Conservation (phyloP, 2,113 vertebrate genomes). For the Ptychochromis oligacanthus region DNA sequence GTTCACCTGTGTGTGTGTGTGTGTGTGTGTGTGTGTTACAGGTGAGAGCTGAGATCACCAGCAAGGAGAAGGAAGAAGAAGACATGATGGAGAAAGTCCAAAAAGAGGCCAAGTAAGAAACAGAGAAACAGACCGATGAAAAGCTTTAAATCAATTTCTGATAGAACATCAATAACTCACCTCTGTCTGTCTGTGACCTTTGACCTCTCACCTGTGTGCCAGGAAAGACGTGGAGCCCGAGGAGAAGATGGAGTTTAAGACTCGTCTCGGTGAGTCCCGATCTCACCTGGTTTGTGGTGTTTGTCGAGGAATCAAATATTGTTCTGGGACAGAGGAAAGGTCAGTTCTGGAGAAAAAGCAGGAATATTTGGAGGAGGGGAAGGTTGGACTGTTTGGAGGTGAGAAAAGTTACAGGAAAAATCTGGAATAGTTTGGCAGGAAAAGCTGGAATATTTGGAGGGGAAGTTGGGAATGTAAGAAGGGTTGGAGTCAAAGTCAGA, state of each 20-base stretch:
- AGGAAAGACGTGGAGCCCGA: constrained; percentile 98
- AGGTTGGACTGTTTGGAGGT: background rate
- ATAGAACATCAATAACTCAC: background rate
- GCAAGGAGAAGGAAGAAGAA: constrained; percentile 97
- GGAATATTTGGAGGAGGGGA: background rate
- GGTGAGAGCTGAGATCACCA: constrained; percentile 98
- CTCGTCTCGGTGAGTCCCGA: constrained; percentile 88
- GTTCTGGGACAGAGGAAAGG: too few relatives aligned
- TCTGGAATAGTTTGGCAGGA: background rate
- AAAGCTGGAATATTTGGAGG: too few relatives aligned
- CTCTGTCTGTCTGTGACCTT: background rate
- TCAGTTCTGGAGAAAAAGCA: too few relatives aligned
- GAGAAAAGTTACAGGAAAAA: too few relatives aligned
- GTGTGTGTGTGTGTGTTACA: constrained; percentile 60
- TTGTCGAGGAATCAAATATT: too few relatives aligned
- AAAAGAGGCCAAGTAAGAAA: constrained; percentile 93
- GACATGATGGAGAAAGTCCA: constrained; percentile 98
- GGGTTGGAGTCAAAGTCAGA: too few relatives aligned
- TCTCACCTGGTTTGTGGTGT: too few relatives aligned
- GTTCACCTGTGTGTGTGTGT: constrained; percentile 19
- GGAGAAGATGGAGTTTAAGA: constrained; percentile 99
- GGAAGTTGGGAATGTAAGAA: too few relatives aligned
- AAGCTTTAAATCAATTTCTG: too few relatives aligned
- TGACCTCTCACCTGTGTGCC: constrained; percentile 16
- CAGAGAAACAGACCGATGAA: background rate